Evolutionary conservation across 2,888 invertebrate species (phyloP).

Genomic region (Hemaris fuciformis): DNA sequence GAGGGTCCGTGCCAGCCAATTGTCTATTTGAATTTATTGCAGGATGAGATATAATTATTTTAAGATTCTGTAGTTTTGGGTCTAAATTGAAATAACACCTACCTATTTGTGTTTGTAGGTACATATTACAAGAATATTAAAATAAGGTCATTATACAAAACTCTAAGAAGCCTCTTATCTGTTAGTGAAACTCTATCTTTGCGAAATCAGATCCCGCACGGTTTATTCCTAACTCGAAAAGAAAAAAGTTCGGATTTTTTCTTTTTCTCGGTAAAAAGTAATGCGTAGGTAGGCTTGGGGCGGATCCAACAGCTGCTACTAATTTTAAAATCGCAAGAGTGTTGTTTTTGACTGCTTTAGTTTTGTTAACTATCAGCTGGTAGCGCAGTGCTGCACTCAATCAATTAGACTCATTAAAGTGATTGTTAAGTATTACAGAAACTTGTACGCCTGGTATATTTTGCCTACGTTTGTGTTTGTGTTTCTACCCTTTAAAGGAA

Average conservation of each 20-base stretch:
- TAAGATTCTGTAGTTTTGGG: too few species aligned
- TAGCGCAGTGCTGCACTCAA: neutral
- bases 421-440: too few species aligned
- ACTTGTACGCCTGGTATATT: too few species aligned
- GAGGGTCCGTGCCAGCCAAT: too few species aligned
- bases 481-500: too few species aligned
- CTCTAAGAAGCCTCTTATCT: conserved; percentile 66
- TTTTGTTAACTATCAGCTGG: neutral
- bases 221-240: conserved; percentile 44
- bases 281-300: conserved; percentile 52
- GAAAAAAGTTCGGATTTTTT: conserved; percentile 53
- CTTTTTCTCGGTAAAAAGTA: conserved; percentile 58
- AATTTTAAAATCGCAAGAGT: conserved; percentile 59
- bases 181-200: conserved; percentile 72
- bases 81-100: neutral
- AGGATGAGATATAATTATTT: neutral
- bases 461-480: too few species aligned
- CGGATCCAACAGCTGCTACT: conserved; percentile 60
- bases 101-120: too few species aligned
- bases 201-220: conserved; percentile 69
- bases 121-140: neutral
- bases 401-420: too few species aligned
- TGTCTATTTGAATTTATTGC: too few species aligned
- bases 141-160: conserved; percentile 64
- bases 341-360: conserved; percentile 27